These are phyloP conservation scores for Hylomyscus alleni DNA, from an alignment of 2,797 vertebrate species.

Conservation along the genomic window DNA sequence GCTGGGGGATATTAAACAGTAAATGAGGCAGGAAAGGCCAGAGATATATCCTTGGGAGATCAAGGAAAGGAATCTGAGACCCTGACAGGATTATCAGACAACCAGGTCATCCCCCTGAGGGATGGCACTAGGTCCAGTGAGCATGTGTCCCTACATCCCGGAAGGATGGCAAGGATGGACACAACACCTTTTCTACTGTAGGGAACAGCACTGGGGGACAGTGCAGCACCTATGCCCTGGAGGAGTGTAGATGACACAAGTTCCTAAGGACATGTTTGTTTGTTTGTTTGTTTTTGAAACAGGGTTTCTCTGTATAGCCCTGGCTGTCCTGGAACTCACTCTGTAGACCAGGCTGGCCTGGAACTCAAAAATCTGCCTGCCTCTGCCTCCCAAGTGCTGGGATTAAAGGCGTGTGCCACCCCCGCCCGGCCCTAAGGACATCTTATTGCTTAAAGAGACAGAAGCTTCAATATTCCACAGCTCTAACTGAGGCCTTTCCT, in stretches of 20 bases:
- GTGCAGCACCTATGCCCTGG: too few relatives aligned
- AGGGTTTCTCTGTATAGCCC: too few relatives aligned
- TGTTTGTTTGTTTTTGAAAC: too few relatives aligned
- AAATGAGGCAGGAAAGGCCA: not conserved
- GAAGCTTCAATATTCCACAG: not conserved
- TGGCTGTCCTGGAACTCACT: too few relatives aligned
- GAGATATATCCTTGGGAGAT: not conserved
- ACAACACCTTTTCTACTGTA: accelerated
- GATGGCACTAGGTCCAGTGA: not conserved
- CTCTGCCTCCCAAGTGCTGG: too few relatives aligned
- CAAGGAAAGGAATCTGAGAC: not conserved
- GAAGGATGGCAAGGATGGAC: not conserved
- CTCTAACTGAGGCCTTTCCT: not conserved
- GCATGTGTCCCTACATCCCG: not conserved
- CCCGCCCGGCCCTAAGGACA: not conserved
- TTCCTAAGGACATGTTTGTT: not conserved
- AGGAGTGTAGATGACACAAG: not conserved
- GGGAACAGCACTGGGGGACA: too few relatives aligned
- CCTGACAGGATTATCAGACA: not conserved
- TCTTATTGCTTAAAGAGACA: not conserved
- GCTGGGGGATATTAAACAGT: not conserved
- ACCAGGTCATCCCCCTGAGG: not conserved
- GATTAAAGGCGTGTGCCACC: too few relatives aligned
- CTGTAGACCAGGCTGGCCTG: too few relatives aligned
- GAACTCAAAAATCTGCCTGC: too few relatives aligned